Percentiles rank a stretch among this genome's conserved stretches.
Conservation (phyloP, 2,888 invertebrate genomes). For the Drosophila yooni region DNA sequence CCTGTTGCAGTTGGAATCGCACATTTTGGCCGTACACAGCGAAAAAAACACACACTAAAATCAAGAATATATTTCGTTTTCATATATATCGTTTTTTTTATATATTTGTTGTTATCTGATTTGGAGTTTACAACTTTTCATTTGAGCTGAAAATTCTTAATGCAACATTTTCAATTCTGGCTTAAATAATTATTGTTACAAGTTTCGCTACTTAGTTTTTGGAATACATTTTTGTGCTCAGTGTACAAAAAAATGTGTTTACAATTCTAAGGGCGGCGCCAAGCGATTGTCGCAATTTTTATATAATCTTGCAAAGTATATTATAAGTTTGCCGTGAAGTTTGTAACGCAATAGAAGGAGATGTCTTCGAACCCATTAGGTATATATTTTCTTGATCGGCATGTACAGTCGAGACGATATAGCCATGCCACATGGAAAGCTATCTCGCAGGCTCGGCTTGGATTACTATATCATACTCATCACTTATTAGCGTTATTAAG, state of each 20-base stretch:
- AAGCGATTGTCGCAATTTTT: conserved; percentile 2
- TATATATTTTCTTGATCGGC: not conserved
- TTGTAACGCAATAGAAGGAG: not conserved
- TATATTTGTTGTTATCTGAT: not conserved
- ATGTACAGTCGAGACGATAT: not conserved
- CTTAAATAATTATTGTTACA: not conserved
- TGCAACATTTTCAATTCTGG: not conserved
- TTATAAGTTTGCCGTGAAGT: not conserved
- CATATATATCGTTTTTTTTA: not conserved
- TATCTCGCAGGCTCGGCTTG: not conserved
- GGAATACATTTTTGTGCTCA: conserved; percentile 25
- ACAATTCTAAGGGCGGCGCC: conserved; percentile 14
- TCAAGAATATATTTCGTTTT: not conserved
- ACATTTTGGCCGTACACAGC: conserved; percentile 23
- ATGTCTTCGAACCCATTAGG: not conserved
- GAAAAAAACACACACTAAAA: not conserved
- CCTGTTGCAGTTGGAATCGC: conserved; percentile 18
- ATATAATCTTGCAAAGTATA: not conserved
- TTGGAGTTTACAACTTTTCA: not conserved
- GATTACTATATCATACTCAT: not conserved
- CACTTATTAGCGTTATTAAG: not conserved
- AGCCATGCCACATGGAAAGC: not conserved
- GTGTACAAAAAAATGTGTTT: not conserved
- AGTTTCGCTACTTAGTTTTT: not conserved
- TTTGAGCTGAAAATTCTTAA: not conserved